Evolutionary conservation across 2,888 invertebrate genomes (phyloP).

Genomic region (Boloria selene): DNA sequence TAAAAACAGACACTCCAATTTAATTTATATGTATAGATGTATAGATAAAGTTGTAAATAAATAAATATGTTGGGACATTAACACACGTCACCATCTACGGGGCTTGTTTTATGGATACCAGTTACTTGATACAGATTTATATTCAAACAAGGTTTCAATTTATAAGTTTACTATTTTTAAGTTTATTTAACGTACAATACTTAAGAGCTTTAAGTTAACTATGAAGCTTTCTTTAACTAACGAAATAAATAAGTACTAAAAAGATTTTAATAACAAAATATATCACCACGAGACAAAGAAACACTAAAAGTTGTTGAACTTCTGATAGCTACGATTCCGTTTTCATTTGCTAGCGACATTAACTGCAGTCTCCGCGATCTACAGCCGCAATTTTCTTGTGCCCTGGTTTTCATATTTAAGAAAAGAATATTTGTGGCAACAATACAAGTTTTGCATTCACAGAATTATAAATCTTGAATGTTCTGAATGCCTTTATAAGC

Average conservation of each 20-base stretch:
- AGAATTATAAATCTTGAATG: constrained; percentile 32
- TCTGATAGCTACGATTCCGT: constrained; percentile 34
- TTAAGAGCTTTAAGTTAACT: too few relatives aligned
- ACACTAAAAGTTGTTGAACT: constrained; percentile 33
- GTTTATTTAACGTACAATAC: too few relatives aligned
- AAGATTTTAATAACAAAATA: constrained; percentile 9
- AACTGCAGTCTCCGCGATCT: constrained; percentile 35
- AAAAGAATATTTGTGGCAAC: constrained; percentile 38
- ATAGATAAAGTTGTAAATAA: too few relatives aligned
- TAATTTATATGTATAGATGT: too few relatives aligned
- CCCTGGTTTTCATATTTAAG: constrained; percentile 35
- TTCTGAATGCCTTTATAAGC: constrained; percentile 35
- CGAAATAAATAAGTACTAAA: background rate
- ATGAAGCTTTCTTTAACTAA: too few relatives aligned
- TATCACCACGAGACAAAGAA: constrained; percentile 24
- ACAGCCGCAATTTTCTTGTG: constrained; percentile 33
- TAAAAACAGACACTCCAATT: too few relatives aligned
- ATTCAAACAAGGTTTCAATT: too few relatives aligned
- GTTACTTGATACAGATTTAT: too few relatives aligned
- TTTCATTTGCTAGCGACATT: constrained; percentile 41
- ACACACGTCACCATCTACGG: too few relatives aligned
- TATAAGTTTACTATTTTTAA: too few relatives aligned
- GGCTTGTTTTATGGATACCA: too few relatives aligned
- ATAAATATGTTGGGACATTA: too few relatives aligned
- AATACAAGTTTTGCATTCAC: constrained; percentile 33